Percentiles rank a stretch among this genome's conserved stretches.
Evolutionary conservation across 2,888 invertebrate genomes (phyloP).

Genomic region (Alcis repandata): DNA sequence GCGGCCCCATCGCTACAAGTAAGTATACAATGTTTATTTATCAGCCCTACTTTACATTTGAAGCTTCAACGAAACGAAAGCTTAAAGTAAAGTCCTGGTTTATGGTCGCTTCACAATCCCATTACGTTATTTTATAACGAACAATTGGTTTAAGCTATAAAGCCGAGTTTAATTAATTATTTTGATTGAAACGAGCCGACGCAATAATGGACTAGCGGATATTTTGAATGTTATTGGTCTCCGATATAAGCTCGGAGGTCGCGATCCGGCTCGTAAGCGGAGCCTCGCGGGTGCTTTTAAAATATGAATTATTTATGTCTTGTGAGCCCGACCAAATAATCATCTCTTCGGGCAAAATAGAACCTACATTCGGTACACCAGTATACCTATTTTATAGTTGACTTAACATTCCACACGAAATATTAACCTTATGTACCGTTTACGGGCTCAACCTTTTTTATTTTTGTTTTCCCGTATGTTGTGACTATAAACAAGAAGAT

Average conservation of each 20-base stretch:
- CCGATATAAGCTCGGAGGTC: slow-evolving; percentile 32
- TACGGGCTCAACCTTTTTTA: slow-evolving; percentile 30
- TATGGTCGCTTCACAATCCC: slow-evolving; percentile 37
- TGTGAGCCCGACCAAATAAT: slow-evolving; percentile 47
- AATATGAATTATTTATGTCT: slow-evolving; percentile 53
- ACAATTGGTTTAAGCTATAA: slow-evolving; percentile 40
- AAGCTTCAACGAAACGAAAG: slow-evolving; percentile 26
- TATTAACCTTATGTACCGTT: slow-evolving; percentile 15
- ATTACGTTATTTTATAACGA: slow-evolving; percentile 39
- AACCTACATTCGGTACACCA: slow-evolving; percentile 7
- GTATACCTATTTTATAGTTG: slow-evolving; percentile 26
- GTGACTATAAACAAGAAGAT: slow-evolving; percentile 38
- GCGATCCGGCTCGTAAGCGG: slow-evolving; percentile 36
- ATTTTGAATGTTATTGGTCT: slow-evolving; percentile 44
- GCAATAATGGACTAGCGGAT: slow-evolving; percentile 37
- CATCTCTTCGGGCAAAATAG: slow-evolving; percentile 25
- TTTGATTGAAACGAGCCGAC: slow-evolving; percentile 45
- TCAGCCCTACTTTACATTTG: slow-evolving; percentile 23
- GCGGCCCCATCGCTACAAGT: slow-evolving; percentile 96
- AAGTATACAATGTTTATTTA: slow-evolving; percentile 73
- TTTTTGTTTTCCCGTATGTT: slow-evolving; percentile 35
- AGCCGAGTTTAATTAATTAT: slow-evolving; percentile 43
- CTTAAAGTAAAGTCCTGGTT: slow-evolving; percentile 33
- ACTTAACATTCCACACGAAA: slow-evolving; percentile 3
- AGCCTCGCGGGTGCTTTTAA: slow-evolving; percentile 47